Percentiles rank a stretch among this genome's conserved stretches.
Conservation (phyloP, 1,140 invertebrate species). For the Mactra quadrangularis region DNA sequence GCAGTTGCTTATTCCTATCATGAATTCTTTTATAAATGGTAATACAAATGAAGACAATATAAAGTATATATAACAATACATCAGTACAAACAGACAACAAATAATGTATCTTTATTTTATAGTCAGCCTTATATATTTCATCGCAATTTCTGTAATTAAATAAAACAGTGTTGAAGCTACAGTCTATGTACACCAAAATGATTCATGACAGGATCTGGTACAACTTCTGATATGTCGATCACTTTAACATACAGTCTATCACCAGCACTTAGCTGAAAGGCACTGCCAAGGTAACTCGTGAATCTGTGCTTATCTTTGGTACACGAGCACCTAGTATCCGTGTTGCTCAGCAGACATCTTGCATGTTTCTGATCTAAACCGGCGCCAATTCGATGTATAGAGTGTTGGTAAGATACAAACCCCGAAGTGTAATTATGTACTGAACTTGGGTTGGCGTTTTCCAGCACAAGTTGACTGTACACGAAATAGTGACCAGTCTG, state of each 20-base stretch:
- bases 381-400: background rate
- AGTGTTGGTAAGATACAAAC: background rate
- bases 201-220: constrained; percentile 26
- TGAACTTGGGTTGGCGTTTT: background rate
- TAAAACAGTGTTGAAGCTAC: no score
- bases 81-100: no score
- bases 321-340: background rate
- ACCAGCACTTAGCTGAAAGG: constrained; percentile 14
- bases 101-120: no score
- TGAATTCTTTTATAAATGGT: no score
- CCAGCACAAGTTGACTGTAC: constrained; percentile 16
- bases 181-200: constrained; percentile 37
- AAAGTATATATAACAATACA: no score
- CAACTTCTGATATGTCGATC: constrained; percentile 7
- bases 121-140: no score
- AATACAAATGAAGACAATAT: no score
- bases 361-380: background rate
- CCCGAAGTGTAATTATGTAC: no score
- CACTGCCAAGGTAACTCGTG: constrained; percentile 16
- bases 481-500: background rate
- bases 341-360: background rate
- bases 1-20: no score
- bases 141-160: no score
- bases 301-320: background rate
- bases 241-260: constrained; percentile 29